Conservation (phyloP, 64 coral and sea anemone genomes). For the Actinia tenebrosa region DNA sequence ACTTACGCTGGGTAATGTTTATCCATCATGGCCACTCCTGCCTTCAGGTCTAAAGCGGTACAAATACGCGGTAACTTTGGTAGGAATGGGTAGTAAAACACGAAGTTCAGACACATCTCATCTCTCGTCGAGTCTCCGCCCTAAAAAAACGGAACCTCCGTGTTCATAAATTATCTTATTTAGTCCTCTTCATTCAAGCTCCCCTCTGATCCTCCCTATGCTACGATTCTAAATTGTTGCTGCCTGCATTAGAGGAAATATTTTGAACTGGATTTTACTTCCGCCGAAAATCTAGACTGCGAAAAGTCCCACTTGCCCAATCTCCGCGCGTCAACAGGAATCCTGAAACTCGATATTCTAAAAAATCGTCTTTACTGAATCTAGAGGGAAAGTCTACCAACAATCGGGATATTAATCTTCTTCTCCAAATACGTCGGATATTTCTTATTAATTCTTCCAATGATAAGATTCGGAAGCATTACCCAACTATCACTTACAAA, state of each 20-base stretch:
- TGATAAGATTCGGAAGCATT: neutral
- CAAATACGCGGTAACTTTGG: neutral
- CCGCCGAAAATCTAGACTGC: too few species aligned
- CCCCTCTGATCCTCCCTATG: too few species aligned
- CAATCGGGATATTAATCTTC: too few species aligned
- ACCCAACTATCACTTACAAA: constrained; percentile 9
- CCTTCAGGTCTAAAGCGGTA: neutral
- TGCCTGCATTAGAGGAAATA: too few species aligned
- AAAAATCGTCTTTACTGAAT: too few species aligned
- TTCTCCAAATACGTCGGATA: too few species aligned
- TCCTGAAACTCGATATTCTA: too few species aligned
- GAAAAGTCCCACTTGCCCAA: too few species aligned
- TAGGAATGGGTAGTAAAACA: constrained; percentile 37
- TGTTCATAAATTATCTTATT: neutral
- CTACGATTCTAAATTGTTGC: too few species aligned
- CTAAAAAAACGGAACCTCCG: neutral
- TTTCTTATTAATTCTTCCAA: neutral
- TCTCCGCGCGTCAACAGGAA: too few species aligned
- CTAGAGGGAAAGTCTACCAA: too few species aligned
- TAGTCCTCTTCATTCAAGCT: neutral
- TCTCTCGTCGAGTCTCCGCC: constrained; percentile 32
- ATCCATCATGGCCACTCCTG: neutral
- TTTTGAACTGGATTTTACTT: too few species aligned
- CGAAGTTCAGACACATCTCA: constrained; percentile 42
- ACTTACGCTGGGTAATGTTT: constrained; percentile 19